Evolutionary conservation across 1,140 invertebrate genomes (phyloP).

Genomic region (Episyrphus balteatus): DNA sequence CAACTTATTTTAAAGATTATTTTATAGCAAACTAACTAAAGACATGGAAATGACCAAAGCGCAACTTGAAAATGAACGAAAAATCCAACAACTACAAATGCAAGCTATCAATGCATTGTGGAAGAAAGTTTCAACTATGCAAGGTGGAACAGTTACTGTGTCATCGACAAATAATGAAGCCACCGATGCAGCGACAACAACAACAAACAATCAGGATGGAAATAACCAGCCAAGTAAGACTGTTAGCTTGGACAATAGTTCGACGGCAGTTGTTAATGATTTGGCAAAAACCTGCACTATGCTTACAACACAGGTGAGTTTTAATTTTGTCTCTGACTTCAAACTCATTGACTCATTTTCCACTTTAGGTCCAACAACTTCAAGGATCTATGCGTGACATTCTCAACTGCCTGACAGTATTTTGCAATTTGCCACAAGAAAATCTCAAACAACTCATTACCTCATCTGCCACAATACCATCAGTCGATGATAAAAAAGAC

Average conservation of each 20-base stretch:
- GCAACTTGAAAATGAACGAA: conserved; percentile 72
- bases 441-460: conserved; percentile 22
- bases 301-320: conserved; percentile 38
- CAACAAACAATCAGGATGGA: conserved; percentile 1
- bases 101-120: conserved; percentile 81
- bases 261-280: conserved; percentile 36
- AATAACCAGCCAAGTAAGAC: not conserved
- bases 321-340: too few species aligned
- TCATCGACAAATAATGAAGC: not conserved
- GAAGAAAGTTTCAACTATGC: conserved; percentile 71
- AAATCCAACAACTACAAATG: conserved; percentile 76
- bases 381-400: conserved; percentile 67
- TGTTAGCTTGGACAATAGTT: conserved; percentile 23
- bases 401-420: conserved; percentile 51
- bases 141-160: conserved; percentile 34
- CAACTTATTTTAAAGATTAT: not conserved
- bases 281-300: conserved; percentile 40
- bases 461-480: not conserved
- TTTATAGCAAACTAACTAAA: conserved; percentile 56
- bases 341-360: too few species aligned
- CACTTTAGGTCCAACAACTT: conserved; percentile 53
- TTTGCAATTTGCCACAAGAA: conserved; percentile 40
- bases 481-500: conserved; percentile 34
- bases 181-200: conserved; percentile 2
- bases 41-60: conserved; percentile 73